A percentile compares a stretch with the other conserved stretches of the same genome.
These are phyloP conservation scores for Salarias fasciatus DNA, from an alignment of 2,797 vertebrate species.

Conservation along the genomic window DNA sequence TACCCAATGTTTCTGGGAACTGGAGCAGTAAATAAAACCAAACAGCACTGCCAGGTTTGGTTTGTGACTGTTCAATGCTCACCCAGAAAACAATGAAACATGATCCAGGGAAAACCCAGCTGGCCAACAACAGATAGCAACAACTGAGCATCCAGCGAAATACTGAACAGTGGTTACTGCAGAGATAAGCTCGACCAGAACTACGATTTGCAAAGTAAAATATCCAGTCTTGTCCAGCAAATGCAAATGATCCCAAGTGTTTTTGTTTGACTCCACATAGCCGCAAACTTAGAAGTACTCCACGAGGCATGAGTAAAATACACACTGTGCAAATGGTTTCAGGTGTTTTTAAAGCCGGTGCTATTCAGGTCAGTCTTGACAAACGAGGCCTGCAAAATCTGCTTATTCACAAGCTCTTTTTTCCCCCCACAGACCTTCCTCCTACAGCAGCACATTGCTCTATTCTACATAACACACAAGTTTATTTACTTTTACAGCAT, in stretches of 20 bases:
- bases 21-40: background rate
- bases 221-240: slow-evolving; percentile 6
- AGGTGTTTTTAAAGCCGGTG: slow-evolving; percentile 33
- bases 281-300: background rate
- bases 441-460: slow-evolving; percentile 2
- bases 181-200: background rate
- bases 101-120: slow-evolving; percentile 18
- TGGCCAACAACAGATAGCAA: background rate
- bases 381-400: slow-evolving; percentile 28
- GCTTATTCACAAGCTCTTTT: slow-evolving; percentile 20
- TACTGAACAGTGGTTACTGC: background rate
- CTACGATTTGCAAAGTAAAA: slow-evolving; percentile 21
- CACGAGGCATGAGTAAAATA: background rate
- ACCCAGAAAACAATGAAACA: slow-evolving; percentile 20
- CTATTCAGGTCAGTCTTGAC: slow-evolving; percentile 8
- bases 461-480: background rate
- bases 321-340: slow-evolving; percentile 8
- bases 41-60: slow-evolving; percentile 9
- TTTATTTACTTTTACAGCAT: background rate
- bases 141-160: slow-evolving; percentile 4
- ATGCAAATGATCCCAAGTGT: slow-evolving; percentile 4
- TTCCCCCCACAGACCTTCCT: slow-evolving; percentile 8
- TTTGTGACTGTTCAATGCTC: slow-evolving; percentile 3
- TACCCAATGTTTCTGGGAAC: slow-evolving; percentile 7
- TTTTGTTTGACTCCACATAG: slow-evolving; percentile 14